A percentile compares a stretch with the other conserved stretches of the same genome.
These are phyloP conservation scores for Hyalella azteca DNA, from an alignment of 2,888 invertebrate genomes.

Conservation along the genomic window DNA sequence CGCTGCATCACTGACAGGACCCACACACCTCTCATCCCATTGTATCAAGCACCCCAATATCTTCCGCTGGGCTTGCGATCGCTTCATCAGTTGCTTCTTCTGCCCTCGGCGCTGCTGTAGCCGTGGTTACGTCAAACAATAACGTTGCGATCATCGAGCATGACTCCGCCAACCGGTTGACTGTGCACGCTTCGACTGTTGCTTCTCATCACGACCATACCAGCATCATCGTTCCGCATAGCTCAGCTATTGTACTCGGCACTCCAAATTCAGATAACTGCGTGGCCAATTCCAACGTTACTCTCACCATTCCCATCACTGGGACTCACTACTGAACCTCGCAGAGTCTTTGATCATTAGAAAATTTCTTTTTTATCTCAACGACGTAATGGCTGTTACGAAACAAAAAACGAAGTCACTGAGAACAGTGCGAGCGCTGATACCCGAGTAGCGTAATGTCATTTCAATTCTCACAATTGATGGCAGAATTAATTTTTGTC, in stretches of 20 bases:
- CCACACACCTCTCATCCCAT: neutral
- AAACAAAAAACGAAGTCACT: too few species aligned
- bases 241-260: conserved; percentile 20
- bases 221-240: conserved; percentile 12
- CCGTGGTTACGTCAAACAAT: conserved; percentile 11
- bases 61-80: neutral
- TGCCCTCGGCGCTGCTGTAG: conserved; percentile 4
- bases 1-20: conserved; percentile 38
- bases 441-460: too few species aligned
- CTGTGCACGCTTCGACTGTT: neutral
- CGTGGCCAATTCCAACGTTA: neutral
- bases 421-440: too few species aligned
- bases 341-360: too few species aligned
- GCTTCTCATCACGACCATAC: conserved; percentile 3
- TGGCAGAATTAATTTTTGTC: too few species aligned
- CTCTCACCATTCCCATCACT: conserved; percentile 16
- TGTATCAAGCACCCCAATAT: neutral
- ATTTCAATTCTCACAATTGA: too few species aligned
- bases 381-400: too few species aligned
- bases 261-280: neutral
- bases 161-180: neutral
- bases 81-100: neutral
- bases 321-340: conserved; percentile 7
- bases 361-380: too few species aligned
- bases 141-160: conserved; percentile 5